Evolutionary conservation across 2,888 invertebrate species (phyloP), one percentile per base, ranked within the genome.

Genomic region (Lampropteryx suffumata): DNA sequence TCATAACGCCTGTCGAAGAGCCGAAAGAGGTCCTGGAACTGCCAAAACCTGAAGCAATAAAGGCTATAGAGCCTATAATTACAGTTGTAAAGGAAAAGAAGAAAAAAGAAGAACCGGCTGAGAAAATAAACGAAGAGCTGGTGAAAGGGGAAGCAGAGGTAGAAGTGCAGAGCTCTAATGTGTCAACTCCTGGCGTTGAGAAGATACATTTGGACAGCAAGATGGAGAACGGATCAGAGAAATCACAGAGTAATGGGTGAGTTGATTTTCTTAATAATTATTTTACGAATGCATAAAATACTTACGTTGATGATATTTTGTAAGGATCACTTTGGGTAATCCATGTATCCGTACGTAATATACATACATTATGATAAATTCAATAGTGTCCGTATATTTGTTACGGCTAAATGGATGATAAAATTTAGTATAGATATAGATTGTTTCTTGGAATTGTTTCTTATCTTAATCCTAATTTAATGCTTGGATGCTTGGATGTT

Each of bases 141-240:
- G 91, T 93, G 27, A 91, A 91, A 65, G 92, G 91, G 11, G 92
- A 92, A 50, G 90, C 92, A 32, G 92, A 93, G 55, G 87, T 92
- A 10, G 93, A 93, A 67, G 91, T 92, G 52, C 92, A 92, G 64
- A 92, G 92, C 77, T 92, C 92, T 6, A 92, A 93, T 67, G 67
- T 90, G 29, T 84, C 90, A 0, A 79, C 87, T 21, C 84, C 87
- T 0, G 79, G 74, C 0, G 59, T 69, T 0, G 74, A 76, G 6
- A 84, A 81, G 50, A 75, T 79, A 37, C 62, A 61, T 28, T 58
- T 70, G 6, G 70, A 71, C 11, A 74, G 61, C 50, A 84, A 80
- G 57, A 73, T 69, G 64, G 63, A 69, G 2, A 80, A 77, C 29
- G 81, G 69, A 5, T 89, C 86, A 0, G 83, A 84, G 41, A 82